These are phyloP conservation scores for Icerya purchasi DNA, from an alignment of 2,888 invertebrate species.

Conservation along the genomic window DNA sequence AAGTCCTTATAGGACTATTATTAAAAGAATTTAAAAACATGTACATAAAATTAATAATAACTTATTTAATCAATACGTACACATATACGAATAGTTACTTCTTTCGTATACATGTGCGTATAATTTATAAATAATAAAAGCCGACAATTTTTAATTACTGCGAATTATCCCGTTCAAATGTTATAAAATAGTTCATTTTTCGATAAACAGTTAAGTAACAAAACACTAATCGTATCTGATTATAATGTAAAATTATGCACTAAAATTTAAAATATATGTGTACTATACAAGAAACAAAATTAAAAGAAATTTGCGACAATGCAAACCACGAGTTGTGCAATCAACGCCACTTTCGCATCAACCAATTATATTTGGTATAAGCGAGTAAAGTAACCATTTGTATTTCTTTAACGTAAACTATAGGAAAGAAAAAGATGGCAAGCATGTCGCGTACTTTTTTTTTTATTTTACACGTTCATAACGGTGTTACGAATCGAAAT, in stretches of 20 bases:
- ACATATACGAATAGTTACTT: background rate
- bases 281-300: background rate
- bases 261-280: background rate
- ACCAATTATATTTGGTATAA: background rate
- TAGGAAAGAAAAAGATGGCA: background rate
- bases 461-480: background rate
- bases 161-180: background rate
- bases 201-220: background rate
- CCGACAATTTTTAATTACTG: background rate
- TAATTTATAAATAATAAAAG: too few species aligned
- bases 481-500: background rate
- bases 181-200: background rate
- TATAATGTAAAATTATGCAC: background rate
- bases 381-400: background rate
- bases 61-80: background rate
- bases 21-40: background rate
- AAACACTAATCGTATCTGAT: background rate
- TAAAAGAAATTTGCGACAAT: background rate
- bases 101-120: background rate
- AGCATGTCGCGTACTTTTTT: background rate
- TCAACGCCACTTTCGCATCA: background rate
- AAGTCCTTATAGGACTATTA: slow-evolving; percentile 10
- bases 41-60: background rate
- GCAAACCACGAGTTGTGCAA: background rate
- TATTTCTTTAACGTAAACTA: background rate